Evolutionary conservation across 2,797 vertebrate species (phyloP).

Genomic region (Danio aesculapii): DNA sequence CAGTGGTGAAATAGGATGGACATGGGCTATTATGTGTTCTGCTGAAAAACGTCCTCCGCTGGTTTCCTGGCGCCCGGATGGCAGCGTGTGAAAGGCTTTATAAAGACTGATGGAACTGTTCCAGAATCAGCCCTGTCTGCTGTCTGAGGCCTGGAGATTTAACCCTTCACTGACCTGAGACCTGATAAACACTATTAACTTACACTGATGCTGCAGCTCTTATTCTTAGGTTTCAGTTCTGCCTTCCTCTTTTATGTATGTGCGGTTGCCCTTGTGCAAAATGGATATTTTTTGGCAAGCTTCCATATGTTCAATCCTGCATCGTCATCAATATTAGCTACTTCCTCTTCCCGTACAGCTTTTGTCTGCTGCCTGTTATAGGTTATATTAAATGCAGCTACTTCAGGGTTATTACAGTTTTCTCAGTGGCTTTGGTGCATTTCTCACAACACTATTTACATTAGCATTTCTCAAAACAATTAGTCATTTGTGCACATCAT

Average conservation of each 20-base stretch:
- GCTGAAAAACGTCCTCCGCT: conserved; percentile 58
- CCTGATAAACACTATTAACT: conserved; percentile 32
- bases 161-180: conserved; percentile 43
- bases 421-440: too few relatives aligned
- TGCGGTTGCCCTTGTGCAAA: background rate
- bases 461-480: too few relatives aligned
- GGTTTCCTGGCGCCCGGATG: conserved; percentile 70
- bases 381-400: background rate
- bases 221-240: conserved; percentile 13
- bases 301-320: background rate
- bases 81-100: conserved; percentile 63
- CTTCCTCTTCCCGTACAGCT: conserved; percentile 5
- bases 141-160: conserved; percentile 50
- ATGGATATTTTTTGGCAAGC: background rate
- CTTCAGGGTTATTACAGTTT: background rate
- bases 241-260: background rate
- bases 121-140: conserved; percentile 59
- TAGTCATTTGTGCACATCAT: too few relatives aligned
- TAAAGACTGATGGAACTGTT: conserved; percentile 66
- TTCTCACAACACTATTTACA: too few relatives aligned
- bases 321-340: conserved; percentile 1
- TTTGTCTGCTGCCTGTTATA: background rate
- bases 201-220: background rate
- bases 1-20: conserved; percentile 41
- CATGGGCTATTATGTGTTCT: conserved; percentile 61